Evolutionary conservation across 2,888 invertebrate genomes (phyloP).

Genomic region (Pachymerium ferrugineum): DNA sequence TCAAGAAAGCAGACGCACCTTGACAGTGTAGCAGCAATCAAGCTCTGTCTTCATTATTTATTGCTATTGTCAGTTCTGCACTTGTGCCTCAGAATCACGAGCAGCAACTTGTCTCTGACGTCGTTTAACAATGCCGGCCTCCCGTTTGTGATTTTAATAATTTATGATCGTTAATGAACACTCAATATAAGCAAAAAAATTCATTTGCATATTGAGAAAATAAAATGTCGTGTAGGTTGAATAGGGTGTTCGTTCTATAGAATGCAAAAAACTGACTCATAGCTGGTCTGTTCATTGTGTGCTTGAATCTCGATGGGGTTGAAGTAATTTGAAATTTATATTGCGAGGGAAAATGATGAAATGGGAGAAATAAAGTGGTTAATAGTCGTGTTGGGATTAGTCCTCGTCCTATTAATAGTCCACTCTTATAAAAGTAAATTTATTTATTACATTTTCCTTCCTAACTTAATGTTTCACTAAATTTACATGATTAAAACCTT

Average conservation of each 20-base stretch:
- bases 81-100: slow-evolving; percentile 11
- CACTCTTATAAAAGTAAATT: background rate
- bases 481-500: no score
- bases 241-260: background rate
- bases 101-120: background rate
- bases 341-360: no score
- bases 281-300: background rate
- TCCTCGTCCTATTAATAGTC: no score
- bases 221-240: background rate
- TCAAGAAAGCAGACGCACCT: background rate
- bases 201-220: background rate
- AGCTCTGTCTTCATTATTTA: slow-evolving; percentile 13
- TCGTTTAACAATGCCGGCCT: background rate
- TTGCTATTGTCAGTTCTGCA: background rate
- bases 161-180: background rate
- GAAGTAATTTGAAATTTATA: background rate
- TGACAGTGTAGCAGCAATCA: background rate
- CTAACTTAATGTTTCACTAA: no score
- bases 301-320: no score
- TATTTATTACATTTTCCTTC: no score
- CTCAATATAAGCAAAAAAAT: no score
- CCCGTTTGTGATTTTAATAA: background rate
- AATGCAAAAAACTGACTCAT: slow-evolving; percentile 6
- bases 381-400: no score
- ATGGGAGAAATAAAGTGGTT: no score